Evolutionary conservation across 92 coral and sea anemone species (phyloP), one percentile per base, ranked within the genome.

Genomic region (Parazoanthus swiftii): DNA sequence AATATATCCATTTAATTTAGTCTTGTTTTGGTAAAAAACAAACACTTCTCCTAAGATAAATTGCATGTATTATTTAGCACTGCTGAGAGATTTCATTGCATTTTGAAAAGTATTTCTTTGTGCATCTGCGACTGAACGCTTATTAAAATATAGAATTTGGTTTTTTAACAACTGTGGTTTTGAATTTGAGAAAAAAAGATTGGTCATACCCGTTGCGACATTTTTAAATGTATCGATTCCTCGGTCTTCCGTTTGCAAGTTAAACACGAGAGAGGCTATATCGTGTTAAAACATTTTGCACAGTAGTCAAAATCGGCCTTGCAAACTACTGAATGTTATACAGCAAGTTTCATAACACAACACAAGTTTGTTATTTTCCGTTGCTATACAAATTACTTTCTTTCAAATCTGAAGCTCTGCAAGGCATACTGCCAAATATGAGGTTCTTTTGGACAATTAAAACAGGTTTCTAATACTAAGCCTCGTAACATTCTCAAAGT

Each of bases 21-120:
- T 82, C 77, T 66, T 42, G 77, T 25, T 35, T 25, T 46, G 35
- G 72, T 13, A 9, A 67, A 29, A 82, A 82, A 82, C 77, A 82
- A 84, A 46, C 9, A 84, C 44, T 44, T 29, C 15, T 48, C 75
- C 63, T 15, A n/a, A 29, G 39, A 43, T 84, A 48, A 84, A 72
- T 82, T 35, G 58, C 78, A 84, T 84, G 54, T 71, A 84, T 70
- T 84, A 84, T 84, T 84, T 71, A 84, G 25, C 1, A 25, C 25
- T 71, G n/a, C 78, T 42, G 67, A 48, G 67, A 44, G 8, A 82
- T 48, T 44, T 51, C n/a, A 26, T 2, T 71, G 68, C 81, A 18
- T 77, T 48, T 77, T 23, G 48, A 21, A 63, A 58, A 18, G 74
- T 21, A 36, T n/a, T 36, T 81, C 46, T 63, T 59, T 81, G 35